A percentile compares a stretch with the other conserved stretches of the same genome.
Conservation (phyloP, 1,140 invertebrate species). For the Lasaia peninsularis region DNA sequence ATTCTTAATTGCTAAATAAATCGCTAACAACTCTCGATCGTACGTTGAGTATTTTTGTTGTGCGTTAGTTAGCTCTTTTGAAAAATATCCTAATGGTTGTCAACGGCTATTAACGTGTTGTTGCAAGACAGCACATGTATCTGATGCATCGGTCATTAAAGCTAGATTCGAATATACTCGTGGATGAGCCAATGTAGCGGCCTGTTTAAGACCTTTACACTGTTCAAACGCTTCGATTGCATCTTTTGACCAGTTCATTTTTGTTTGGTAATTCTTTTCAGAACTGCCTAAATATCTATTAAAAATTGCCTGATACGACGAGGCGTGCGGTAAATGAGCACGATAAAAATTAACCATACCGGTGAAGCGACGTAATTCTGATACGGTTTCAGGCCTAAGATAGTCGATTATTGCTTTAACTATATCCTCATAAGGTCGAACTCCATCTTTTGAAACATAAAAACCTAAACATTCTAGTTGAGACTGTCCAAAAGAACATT, state of each 20-base stretch:
- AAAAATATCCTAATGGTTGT: conserved; percentile 19
- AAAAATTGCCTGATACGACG: conserved; percentile 12
- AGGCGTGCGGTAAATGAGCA: conserved; percentile 14
- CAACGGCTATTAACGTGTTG: not conserved
- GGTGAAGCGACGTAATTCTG: too few relatives aligned
- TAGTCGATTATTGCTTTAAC: too few relatives aligned
- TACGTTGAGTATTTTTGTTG: conserved; percentile 11
- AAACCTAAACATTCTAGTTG: too few relatives aligned
- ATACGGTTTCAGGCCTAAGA: too few relatives aligned
- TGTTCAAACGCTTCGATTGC: conserved; percentile 43
- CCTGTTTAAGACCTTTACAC: too few relatives aligned
- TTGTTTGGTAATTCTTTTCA: conserved; percentile 27
- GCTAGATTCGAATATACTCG: too few relatives aligned
- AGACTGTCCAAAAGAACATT: too few relatives aligned
- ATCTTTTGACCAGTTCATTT: conserved; percentile 40
- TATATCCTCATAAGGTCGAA: too few relatives aligned
- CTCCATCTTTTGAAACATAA: too few relatives aligned
- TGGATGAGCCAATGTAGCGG: too few relatives aligned
- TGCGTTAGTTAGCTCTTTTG: conserved; percentile 11
- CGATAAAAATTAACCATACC: conserved; percentile 24
- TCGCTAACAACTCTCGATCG: conserved; percentile 12
- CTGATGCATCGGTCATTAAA: too few relatives aligned
- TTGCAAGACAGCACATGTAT: too few relatives aligned
- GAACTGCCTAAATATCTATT: conserved; percentile 13
- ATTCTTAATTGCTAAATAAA: conserved; percentile 13